These are phyloP conservation scores for Leptopilina syphax DNA, from an alignment of 2,888 invertebrate species.

Conservation along the genomic window DNA sequence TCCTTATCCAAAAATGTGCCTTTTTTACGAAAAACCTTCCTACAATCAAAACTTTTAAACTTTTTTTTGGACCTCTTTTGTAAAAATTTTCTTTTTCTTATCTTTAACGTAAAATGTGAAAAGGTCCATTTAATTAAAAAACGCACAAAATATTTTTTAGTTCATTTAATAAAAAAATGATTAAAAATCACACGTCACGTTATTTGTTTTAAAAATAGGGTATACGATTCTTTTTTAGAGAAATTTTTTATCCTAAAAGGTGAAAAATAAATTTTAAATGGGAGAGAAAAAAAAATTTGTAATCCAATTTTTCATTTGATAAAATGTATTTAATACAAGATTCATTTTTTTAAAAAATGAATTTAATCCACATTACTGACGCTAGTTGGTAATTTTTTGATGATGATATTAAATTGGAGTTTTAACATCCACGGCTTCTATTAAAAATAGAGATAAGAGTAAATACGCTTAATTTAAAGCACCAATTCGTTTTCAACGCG, in stretches of 20 bases:
- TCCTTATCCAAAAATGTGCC: slow-evolving; percentile 39
- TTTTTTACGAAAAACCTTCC: slow-evolving; percentile 33
- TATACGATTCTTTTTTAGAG: too few relatives aligned
- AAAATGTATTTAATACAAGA: too few relatives aligned
- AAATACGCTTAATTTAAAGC: slow-evolving; percentile 30
- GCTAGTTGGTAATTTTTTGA: neutral
- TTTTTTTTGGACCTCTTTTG: neutral
- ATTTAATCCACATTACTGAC: neutral
- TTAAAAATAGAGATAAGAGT: neutral
- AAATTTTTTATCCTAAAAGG: too few relatives aligned
- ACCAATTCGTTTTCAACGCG: slow-evolving; percentile 22
- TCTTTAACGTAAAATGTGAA: neutral
- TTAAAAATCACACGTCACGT: neutral
- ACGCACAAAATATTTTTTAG: neutral
- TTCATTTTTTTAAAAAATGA: neutral
- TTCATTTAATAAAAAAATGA: neutral
- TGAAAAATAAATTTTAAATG: too few relatives aligned
- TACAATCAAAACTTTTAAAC: slow-evolving; percentile 6
- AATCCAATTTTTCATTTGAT: too few relatives aligned
- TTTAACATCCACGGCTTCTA: neutral
- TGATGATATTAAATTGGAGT: neutral
- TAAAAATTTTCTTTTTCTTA: neutral
- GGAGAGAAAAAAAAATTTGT: too few relatives aligned
- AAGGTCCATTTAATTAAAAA: neutral
- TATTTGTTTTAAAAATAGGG: neutral